These are phyloP conservation scores for Lycocerus yunnanus DNA, from an alignment of 2,888 invertebrate species.

Conservation along the genomic window DNA sequence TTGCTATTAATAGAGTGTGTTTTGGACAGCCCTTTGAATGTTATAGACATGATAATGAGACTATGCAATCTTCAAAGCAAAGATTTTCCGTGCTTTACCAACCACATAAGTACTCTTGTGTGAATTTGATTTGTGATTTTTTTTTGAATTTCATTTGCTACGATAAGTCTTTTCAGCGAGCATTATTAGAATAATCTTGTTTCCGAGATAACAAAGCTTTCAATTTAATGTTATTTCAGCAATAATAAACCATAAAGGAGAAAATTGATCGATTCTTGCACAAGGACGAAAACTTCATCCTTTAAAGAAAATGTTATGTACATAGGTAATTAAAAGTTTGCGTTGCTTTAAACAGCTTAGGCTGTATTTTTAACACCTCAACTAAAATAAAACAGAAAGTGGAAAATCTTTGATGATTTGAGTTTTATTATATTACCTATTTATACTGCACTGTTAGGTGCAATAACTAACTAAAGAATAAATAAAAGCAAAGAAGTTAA, in stretches of 20 bases:
- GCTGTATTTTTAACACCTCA: background rate
- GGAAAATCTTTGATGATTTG: background rate
- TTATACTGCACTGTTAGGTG: too few relatives aligned
- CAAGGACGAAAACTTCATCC: background rate
- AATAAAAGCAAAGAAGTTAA: too few relatives aligned
- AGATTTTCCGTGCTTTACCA: conserved; percentile 32
- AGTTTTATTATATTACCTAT: too few relatives aligned
- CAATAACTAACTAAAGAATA: too few relatives aligned
- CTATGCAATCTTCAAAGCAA: conserved; percentile 45
- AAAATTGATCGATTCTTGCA: background rate
- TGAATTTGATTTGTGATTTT: conserved; percentile 26
- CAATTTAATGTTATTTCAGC: background rate
- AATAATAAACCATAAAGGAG: background rate
- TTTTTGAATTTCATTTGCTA: background rate
- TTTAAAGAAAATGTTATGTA: too few relatives aligned
- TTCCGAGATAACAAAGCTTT: background rate
- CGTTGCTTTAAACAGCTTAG: background rate
- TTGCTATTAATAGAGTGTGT: conserved; percentile 54
- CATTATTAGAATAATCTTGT: background rate
- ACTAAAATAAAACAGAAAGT: background rate
- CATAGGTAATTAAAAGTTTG: background rate
- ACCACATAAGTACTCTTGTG: conserved; percentile 24
- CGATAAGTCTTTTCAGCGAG: background rate
- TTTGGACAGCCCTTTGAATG: conserved; percentile 54
- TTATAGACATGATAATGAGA: conserved; percentile 54